Evolutionary conservation across 2,113 vertebrate species (phyloP).

Genomic region (Thunnus maccoyii): DNA sequence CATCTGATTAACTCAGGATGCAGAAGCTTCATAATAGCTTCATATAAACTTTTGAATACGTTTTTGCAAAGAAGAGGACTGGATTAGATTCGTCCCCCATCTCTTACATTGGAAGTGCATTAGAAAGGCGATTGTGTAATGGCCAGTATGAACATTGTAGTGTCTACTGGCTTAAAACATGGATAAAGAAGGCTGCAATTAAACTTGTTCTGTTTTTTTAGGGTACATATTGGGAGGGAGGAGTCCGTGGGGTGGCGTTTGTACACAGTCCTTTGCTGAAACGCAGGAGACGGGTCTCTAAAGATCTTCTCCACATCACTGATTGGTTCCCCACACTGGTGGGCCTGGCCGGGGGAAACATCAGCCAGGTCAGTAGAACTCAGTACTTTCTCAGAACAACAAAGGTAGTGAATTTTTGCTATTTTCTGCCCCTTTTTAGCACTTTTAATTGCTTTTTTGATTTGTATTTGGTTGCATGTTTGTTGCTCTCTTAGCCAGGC

Average conservation of each 20-base stretch:
- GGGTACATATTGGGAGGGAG: conserved; percentile 97
- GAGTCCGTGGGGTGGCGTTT: conserved; percentile 92
- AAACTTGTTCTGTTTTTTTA: conserved; percentile 28
- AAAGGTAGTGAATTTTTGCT: neutral
- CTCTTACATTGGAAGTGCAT: too few species aligned
- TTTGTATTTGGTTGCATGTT: neutral
- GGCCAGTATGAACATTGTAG: too few species aligned
- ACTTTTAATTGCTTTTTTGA: neutral
- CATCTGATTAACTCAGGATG: too few species aligned
- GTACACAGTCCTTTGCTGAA: conserved; percentile 95
- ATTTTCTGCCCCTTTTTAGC: neutral
- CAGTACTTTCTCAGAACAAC: neutral
- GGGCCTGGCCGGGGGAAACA: conserved; percentile 88
- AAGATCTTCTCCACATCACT: conserved; percentile 93
- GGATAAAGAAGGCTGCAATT: too few species aligned
- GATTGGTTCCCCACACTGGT: conserved; percentile 98
- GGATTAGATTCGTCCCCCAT: too few species aligned
- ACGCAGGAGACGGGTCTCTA: conserved; percentile 88
- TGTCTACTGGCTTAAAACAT: too few species aligned
- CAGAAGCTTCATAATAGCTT: too few species aligned
- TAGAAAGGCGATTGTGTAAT: too few species aligned
- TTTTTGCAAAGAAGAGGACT: too few species aligned
- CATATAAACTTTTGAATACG: too few species aligned
- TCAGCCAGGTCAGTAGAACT: conserved; percentile 72
- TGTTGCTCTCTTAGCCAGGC: neutral